Base-by-base conservation (phyloP, 1,140 invertebrate genomes). In the Leptinotarsa texana region DNA sequence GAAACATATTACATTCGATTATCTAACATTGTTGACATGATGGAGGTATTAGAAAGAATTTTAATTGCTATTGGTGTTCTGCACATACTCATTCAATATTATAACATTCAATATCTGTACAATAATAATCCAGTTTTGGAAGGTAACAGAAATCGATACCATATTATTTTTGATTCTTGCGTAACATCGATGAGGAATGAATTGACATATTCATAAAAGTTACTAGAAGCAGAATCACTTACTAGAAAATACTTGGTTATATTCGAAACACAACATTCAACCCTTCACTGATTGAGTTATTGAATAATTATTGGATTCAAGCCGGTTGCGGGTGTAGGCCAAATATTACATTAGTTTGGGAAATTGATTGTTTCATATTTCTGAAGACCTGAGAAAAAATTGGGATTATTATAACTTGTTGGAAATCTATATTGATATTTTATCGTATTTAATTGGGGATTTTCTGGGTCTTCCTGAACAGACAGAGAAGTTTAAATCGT, bases 1-100 rank as follows among this genome's bases (percentile, higher is more conserved):
- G 80, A 82, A 83, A 83, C 82, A 82, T 81, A 80, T 57, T 57
- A 83, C 81, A 83, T 82, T 82, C 78, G 80, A 80, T 79, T 79
- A 81, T 81, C 78, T 80, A 82, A 81, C 80, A 80, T 80, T 78
- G 81, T 80, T 78, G 77, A 78, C 72, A 72, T 77, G 78, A 80
- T 79, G 72, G 75, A 76, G 80, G 78, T 74, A 76, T 79, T 80
- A 81, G 8, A 42, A 42, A 42, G 5, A 57, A 15, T 57, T 57
- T 57, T 57, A 17, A 57, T 17, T 57, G 51, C 51, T 57, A 79
- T 83, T 83, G 82, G 82, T 83, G 82, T 83, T 83, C 78, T 81
- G 80, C 80, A 80, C 77, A 78, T 83, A 80, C 81, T 82, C 80
- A 73, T 79, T 78, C 15, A 49, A 24, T 18, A n/a, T 61, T 24